These are phyloP conservation scores for Dermochelys coriacea DNA, from an alignment of 2,797 vertebrate genomes.

Conservation along the genomic window DNA sequence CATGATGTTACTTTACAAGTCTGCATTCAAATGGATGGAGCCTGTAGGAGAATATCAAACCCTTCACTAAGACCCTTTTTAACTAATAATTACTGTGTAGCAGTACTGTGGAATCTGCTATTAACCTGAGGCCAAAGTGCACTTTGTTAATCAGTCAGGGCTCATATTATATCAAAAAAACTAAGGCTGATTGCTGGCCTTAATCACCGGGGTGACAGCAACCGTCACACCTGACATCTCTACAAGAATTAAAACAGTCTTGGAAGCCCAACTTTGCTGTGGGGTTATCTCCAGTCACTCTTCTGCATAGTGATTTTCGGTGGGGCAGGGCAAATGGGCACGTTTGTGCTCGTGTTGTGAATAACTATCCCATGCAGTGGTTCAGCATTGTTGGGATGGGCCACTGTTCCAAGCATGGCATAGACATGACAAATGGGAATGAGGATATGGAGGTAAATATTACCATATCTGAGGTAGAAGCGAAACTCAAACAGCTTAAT, in stretches of 20 bases:
- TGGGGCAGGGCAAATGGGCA: background rate
- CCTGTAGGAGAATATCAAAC: conserved; percentile 76
- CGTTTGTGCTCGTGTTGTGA: background rate
- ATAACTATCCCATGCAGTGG: background rate
- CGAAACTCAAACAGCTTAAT: too few relatives aligned
- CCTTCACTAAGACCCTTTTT: conserved; percentile 76
- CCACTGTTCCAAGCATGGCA: background rate
- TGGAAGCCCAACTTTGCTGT: background rate
- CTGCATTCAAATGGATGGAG: conserved; percentile 73
- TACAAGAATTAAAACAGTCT: conserved; percentile 67
- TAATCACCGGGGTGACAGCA: conserved; percentile 76
- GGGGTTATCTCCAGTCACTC: background rate
- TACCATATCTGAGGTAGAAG: too few relatives aligned
- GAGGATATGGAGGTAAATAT: too few relatives aligned
- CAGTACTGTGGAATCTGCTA: conserved; percentile 82
- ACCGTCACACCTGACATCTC: conserved; percentile 69
- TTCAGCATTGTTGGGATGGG: background rate
- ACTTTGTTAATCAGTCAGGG: conserved; percentile 82
- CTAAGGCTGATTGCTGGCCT: conserved; percentile 75
- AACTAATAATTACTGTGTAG: conserved; percentile 83
- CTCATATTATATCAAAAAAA: conserved; percentile 77
- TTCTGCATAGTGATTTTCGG: conserved; percentile 1
- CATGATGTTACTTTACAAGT: conserved; percentile 65
- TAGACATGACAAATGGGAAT: too few relatives aligned
- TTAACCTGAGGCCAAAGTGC: conserved; percentile 84